Base-by-base conservation (phyloP, 2,888 invertebrate species). In the Gryllus longicercus region DNA sequence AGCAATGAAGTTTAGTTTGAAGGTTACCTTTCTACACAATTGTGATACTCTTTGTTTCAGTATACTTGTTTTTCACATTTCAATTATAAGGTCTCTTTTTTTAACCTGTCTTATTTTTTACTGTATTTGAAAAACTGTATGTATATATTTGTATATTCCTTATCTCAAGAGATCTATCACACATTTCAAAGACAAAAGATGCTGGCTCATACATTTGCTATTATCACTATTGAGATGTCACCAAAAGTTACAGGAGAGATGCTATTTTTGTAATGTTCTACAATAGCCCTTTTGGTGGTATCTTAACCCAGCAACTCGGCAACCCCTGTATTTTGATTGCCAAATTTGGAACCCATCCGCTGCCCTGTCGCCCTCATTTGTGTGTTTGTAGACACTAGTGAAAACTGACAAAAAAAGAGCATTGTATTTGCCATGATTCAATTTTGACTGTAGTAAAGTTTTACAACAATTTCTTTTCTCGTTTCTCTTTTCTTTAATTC, bases 261-360 rank as follows among this genome's bases (percentile, higher is more conserved):
- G 81, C 81, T 81, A 81, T 81, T 81, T 81, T 81, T 81, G 80
- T 81, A 81, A 78, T 77, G 81, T 81, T 81, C 81, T 80, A 81
- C 80, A 81, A 80, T 81, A 81, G 81, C 81, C 78, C 81, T 81
- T 81, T 80, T 81, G 81, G 80, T 81, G 80, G 80, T 78, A 63
- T 78, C 79, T 81, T 78, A 74, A 74, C 78, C 50, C 63, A 74
- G 76, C 63, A 78, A 74, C 76, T 50, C 76, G 51, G 51, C 63
- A 14, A 63, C 14, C n/a, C 63, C 63, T 63, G 14, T 63, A 18
- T 14, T 63, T 18, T 63, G n/a, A 63, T 63, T 63, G 63, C 63
- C 63, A 63, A 63, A 63, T n/a, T n/a, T 63, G 63, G 63, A 63
- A 14, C 63, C n/a, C 14, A 63, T 63, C n/a, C 63, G 38, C n/a